These are phyloP conservation scores for Tetraneura akinire DNA, from an alignment of 1,140 invertebrate species.

Conservation along the genomic window DNA sequence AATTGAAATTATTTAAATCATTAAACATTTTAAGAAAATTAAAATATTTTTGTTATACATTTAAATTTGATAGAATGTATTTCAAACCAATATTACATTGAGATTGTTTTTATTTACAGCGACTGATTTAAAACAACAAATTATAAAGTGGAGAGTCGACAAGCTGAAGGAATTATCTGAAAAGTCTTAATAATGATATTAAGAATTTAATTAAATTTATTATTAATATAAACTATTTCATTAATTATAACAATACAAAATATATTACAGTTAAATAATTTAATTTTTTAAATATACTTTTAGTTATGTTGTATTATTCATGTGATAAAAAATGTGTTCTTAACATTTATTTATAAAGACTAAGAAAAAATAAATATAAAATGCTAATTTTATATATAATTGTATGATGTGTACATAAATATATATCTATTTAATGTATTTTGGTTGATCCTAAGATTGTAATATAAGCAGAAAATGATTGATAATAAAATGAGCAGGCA, in stretches of 20 bases:
- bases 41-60: too few species aligned
- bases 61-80: too few species aligned
- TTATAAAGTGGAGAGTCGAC: conserved; percentile 76
- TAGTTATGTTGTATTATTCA: conserved; percentile 34
- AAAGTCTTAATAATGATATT: conserved; percentile 4
- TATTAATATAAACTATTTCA: not conserved
- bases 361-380: conserved; percentile 23
- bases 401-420: not conserved
- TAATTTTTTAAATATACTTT: conserved; percentile 14
- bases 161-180: conserved; percentile 56
- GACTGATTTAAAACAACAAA: conserved; percentile 75
- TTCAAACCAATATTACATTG: conserved; percentile 16
- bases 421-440: conserved; percentile 3
- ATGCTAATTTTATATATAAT: not conserved
- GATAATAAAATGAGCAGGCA: not conserved
- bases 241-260: not conserved
- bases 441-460: not conserved
- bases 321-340: conserved; percentile 50
- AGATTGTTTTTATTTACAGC: conserved; percentile 62
- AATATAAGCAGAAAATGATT: conserved; percentile 4
- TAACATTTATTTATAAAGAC: conserved; percentile 32
- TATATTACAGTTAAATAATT: conserved; percentile 25
- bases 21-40: too few species aligned
- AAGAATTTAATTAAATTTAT: not conserved
- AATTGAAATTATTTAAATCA: too few species aligned